Evolutionary conservation across 2,113 vertebrate genomes (phyloP), one percentile per base, ranked within the genome.

Genomic region (Corapipo altera): DNA sequence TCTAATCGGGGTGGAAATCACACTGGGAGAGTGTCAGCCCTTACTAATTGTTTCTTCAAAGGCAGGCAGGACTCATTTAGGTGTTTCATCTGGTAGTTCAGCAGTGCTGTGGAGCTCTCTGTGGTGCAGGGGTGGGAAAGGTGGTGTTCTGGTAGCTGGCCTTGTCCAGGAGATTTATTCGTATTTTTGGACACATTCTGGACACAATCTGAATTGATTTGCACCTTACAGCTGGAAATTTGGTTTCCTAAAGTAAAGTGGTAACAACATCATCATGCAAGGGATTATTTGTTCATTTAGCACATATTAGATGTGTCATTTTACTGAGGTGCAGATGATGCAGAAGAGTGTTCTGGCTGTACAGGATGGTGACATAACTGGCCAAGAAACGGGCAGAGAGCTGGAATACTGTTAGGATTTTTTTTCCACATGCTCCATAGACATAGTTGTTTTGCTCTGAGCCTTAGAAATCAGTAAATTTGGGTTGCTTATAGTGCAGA

Each of bases 161-260:
- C 44, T 67, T 41, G 10, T 27, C 78, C 18, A 46, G 81, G 66
- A 91, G 32, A 14, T 75, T 49, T n/a, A 41, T 12, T 49, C 2
- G 0, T 54, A 0, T 15, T 12, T 65, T 27, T 66, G 85, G 49
- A 14, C 30, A 2, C 28, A 1, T 30, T 26, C 9, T n/a, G n/a
- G n/a, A n/a, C n/a, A n/a, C 37, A 17, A 41, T 48, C 41, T 43
- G 59, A 71, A 48, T 35, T 59, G 41, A 30, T 71, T 59, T 64
- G 61, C 55, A 74, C 14, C 83, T 92, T 73, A 16, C 69, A 88
- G 37, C 22, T 78, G 61, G 35, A 82, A 85, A 59, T 73, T 26
- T 17, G 52, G 23, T 58, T 80, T 92, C 26, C 59, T 94, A 59
- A 32, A 41, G 10, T 55, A 39, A 66, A 49, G 33, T 70, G 51